These are phyloP conservation scores for Babyrousa celebensis DNA, from an alignment of 2,797 vertebrate genomes.

Conservation along the genomic window DNA sequence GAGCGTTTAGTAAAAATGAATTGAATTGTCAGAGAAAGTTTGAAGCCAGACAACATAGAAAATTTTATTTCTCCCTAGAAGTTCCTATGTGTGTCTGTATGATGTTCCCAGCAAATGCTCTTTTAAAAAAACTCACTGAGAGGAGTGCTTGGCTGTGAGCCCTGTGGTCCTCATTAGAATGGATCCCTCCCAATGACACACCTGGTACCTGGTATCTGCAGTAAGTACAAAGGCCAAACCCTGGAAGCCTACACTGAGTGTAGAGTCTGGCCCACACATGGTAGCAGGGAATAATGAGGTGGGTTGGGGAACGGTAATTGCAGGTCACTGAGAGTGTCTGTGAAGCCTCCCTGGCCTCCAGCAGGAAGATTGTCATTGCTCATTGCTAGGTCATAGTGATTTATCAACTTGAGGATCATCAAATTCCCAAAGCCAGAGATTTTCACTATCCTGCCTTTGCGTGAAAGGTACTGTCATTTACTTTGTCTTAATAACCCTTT, in stretches of 20 bases:
- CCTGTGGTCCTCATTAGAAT: slow-evolving; percentile 70
- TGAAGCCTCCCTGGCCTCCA: neutral
- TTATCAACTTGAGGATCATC: slow-evolving; percentile 45
- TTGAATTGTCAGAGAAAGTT: slow-evolving; percentile 57
- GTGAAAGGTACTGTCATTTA: slow-evolving; percentile 13
- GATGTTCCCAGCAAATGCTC: slow-evolving; percentile 43
- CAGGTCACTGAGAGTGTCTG: slow-evolving; percentile 2
- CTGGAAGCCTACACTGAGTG: neutral
- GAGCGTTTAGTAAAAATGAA: slow-evolving; percentile 73
- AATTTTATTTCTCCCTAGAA: neutral
- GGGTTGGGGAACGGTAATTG: neutral
- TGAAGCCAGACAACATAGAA: slow-evolving; percentile 55
- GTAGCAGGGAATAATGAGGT: neutral
- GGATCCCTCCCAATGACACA: slow-evolving; percentile 36
- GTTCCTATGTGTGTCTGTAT: neutral
- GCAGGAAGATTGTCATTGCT: slow-evolving; percentile 57
- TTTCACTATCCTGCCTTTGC: neutral
- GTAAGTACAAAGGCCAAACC: slow-evolving; percentile 52
- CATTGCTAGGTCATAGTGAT: slow-evolving; percentile 40
- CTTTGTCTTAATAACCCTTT: slow-evolving; percentile 71
- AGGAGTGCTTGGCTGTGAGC: slow-evolving; percentile 62
- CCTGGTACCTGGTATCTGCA: slow-evolving; percentile 44
- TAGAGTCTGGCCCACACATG: slow-evolving; percentile 22
- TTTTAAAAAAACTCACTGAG: slow-evolving; percentile 3
- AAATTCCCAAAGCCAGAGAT: neutral